Base-by-base conservation (phyloP, 2,113 vertebrate genomes). In the Ceyx margarethae region DNA sequence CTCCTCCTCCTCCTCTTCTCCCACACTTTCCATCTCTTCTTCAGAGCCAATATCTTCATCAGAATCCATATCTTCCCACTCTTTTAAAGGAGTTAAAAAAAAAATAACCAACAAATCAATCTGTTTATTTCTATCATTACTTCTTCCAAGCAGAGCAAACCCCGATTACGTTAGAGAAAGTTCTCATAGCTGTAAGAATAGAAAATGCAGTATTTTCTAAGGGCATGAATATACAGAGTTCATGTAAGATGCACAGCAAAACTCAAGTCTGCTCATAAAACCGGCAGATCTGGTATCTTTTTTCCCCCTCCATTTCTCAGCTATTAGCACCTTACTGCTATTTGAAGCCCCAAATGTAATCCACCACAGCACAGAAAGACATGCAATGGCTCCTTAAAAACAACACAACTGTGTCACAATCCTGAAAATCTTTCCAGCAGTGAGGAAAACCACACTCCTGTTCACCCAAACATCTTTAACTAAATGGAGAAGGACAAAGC, bases 1-100 rank as follows among this genome's bases (percentile, higher is more conserved):
- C 31, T 96, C 31, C 7, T 20, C 31, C 7, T 20, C 29, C 9
- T 93, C 97, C 29, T 45, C 62, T 2, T 97, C 98, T 28, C 94
- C 96, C 61, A 79, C 26, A 16, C 35, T 81, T 31, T 96, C 96
- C 64, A 79, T 72, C 76, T 88, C 89, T 71, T 92, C 95, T 5
- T 96, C 95, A 37, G 81, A 95, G 35, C 57, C 31, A 0, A 65
- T 8, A 11, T 97, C 97, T 78, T 97, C 97, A 73, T 96, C 97
- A 20, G 97, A 97, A 74, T 97, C 98, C 29, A 99, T 58, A 57
- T 99, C 99, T 94, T 99, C 99, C 99, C 99, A 99, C 7, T 97
- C 98, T 95, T 97, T 81, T 65, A 93, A 90, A 53, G 2, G 29
- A 96, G 9, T 60, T 94, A 28, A 16, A 85, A 93, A 37, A 62